phyloP scores from a whole-genome alignment of 2,797 vertebrate species.

The Poliocrania exsul region DNA sequence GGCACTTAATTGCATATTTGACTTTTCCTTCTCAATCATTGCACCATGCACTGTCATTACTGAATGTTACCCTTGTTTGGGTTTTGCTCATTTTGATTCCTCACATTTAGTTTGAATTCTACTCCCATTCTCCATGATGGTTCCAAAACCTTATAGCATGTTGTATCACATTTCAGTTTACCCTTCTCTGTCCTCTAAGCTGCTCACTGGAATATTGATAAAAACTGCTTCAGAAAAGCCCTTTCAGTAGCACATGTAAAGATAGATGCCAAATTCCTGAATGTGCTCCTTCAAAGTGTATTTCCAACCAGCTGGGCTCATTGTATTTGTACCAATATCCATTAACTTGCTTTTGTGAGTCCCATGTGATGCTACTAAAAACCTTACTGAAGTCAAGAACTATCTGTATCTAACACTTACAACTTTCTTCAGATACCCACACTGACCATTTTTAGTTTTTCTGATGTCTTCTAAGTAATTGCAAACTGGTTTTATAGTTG shows the following conservation, averaged over 20 bases:
- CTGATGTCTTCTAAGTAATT: background rate
- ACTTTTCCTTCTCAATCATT: background rate
- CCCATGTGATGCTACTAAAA: background rate
- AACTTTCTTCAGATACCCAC: background rate
- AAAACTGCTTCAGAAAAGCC: background rate
- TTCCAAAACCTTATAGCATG: background rate
- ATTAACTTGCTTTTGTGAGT: background rate
- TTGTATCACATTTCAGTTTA: background rate
- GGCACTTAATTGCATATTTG: background rate
- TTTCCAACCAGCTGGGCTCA: background rate
- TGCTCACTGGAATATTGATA: background rate
- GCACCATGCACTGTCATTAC: background rate
- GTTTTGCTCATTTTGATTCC: background rate
- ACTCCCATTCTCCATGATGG: background rate
- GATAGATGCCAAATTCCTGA: background rate
- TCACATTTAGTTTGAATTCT: background rate
- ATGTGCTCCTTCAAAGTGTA: background rate
- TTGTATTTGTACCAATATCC: background rate
- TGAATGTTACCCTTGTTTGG: background rate
- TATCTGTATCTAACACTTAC: background rate
- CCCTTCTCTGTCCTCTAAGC: background rate
- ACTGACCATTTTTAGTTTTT: background rate
- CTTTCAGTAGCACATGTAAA: background rate
- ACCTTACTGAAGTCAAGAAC: background rate
- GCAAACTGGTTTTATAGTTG: background rate